Base-by-base conservation (phyloP, 2,888 invertebrate species). In the Uloborus plumipes region DNA sequence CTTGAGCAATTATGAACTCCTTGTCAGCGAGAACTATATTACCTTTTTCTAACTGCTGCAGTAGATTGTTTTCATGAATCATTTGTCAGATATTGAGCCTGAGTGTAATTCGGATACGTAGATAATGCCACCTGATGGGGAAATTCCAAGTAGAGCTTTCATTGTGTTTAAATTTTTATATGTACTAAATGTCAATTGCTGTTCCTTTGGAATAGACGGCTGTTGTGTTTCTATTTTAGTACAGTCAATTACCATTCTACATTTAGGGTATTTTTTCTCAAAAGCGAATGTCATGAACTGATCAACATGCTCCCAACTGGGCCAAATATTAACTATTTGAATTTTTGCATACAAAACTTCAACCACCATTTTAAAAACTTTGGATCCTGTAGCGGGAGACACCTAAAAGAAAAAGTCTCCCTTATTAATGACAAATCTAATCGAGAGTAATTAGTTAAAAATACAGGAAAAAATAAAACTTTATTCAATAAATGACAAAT, bases 21-120 rank as follows among this genome's bases (percentile, higher is more conserved):
- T 49, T 71, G 18, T 71, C 71, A 7, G 71, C 47, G 16, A 71
- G 16, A 50, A 71, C 71, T 18, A 61, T 2, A 22, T 71, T 61
- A 14, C 61, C 61, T 59, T 20, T 20, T 16, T 71, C 59, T 16
- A 71, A 49, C 4, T 15, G 50, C 11, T 59, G 49, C 9, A 61
- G 22, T 16, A 71, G 18, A 2, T 26, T 7, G 22, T 39, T 61
- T 18, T 22, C 16, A 49, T 22, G 26, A 71, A 71, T 0, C 49
- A 16, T 49, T 61, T 71, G 14, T 71, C 71, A 14, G 71, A 59
- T 14, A 71, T 50, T 31, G 71, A 61, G 7, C 71, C 71, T 26
- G n/a, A 15, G 49, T 49, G 47, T 16, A 71, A 39, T 50, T 71
- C 71, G 22, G 71, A 71, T 13, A 71, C 61, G 39, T 47, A 71